Evolutionary conservation across 2,888 invertebrate species (phyloP).

Genomic region (Drosophila aldrichi): DNA sequence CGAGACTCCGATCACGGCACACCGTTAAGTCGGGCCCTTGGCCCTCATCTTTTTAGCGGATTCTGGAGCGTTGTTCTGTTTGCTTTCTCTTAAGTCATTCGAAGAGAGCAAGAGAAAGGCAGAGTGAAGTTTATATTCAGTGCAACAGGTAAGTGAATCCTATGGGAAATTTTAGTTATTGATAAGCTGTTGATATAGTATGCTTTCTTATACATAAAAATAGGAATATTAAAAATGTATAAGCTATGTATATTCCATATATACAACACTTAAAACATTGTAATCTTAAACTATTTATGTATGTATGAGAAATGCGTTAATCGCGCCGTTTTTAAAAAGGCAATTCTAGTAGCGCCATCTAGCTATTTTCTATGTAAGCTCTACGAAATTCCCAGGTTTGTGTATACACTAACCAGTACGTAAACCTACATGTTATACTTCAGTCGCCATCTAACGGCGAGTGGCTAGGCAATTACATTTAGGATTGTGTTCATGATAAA

Average conservation of each 20-base stretch:
- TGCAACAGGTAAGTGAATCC: constrained; percentile 1
- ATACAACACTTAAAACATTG: not conserved
- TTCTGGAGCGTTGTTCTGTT: constrained; percentile 21
- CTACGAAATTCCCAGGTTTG: not conserved
- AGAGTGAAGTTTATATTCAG: not conserved
- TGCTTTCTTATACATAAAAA: no score
- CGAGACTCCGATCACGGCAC: constrained; percentile 19
- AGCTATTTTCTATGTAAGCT: not conserved
- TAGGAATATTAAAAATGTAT: no score
- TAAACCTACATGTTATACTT: accelerated
- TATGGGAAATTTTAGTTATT: not conserved
- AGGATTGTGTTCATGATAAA: not conserved
- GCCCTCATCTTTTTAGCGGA: constrained; percentile 16
- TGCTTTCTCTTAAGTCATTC: constrained; percentile 37
- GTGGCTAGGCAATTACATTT: accelerated
- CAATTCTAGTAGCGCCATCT: constrained; percentile 3
- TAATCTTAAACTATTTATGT: not conserved
- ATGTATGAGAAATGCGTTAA: not conserved
- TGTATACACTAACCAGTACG: not conserved
- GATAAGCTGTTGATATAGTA: not conserved
- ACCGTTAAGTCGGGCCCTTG: constrained; percentile 32
- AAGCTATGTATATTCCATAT: no score
- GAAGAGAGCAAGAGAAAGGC: constrained; percentile 13
- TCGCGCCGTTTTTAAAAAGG: not conserved
- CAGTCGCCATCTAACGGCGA: not conserved